phyloP scores from a whole-genome alignment of 2,113 vertebrate species.

The Stegostoma tigrinum region DNA sequence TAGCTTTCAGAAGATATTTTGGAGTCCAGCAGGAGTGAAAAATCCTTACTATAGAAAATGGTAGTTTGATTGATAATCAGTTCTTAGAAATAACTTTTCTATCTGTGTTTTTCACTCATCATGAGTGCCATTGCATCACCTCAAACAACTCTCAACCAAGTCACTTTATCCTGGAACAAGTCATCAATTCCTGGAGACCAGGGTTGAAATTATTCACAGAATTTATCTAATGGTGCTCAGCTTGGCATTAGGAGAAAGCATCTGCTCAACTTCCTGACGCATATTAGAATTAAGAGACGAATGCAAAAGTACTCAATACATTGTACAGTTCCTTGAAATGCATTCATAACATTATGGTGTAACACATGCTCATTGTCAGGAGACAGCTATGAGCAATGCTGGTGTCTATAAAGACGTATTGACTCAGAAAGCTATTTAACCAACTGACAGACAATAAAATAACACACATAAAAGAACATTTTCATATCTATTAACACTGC shows the following conservation, averaged over 20 bases:
- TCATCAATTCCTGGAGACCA: neutral
- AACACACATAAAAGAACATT: neutral
- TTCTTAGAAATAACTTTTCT: neutral
- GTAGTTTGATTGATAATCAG: neutral
- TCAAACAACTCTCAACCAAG: neutral
- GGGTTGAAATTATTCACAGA: neutral
- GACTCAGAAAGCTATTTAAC: neutral
- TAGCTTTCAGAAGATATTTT: neutral
- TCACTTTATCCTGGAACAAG: neutral
- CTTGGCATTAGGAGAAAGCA: neutral
- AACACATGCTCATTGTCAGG: neutral
- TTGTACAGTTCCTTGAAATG: neutral
- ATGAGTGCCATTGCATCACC: neutral
- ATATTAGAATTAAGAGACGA: neutral
- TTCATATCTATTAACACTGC: neutral
- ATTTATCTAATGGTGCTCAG: neutral
- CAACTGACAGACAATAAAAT: neutral
- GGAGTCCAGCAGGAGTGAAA: neutral
- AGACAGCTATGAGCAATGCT: neutral
- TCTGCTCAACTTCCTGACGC: neutral
- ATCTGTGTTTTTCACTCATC: neutral
- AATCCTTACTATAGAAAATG: neutral
- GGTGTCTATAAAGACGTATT: neutral
- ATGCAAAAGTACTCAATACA: neutral
- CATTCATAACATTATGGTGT: neutral